Conservation (phyloP, 2,797 vertebrate species). For the Molossus alvarezi region DNA sequence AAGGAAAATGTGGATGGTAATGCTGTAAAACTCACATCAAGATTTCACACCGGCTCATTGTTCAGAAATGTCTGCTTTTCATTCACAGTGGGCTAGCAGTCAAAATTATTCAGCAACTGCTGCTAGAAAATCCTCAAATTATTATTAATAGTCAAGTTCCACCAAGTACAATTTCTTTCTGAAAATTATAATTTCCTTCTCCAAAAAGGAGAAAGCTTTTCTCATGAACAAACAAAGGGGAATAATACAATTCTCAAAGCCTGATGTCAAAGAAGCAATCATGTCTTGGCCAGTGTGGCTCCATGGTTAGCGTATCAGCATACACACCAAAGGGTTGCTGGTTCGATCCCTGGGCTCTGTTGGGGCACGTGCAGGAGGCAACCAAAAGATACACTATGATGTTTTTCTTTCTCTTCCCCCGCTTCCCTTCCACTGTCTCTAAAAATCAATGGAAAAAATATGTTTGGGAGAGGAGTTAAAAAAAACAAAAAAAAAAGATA, state of each 20-base stretch:
- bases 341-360: too few species aligned
- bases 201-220: background rate
- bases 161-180: conserved; percentile 9
- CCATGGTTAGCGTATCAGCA: too few species aligned
- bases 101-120: background rate
- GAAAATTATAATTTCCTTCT: conserved; percentile 58
- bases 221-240: background rate
- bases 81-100: background rate
- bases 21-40: background rate
- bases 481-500: too few species aligned
- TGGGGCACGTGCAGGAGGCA: too few species aligned
- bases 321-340: too few species aligned
- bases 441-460: too few species aligned
- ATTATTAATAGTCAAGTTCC: conserved; percentile 46
- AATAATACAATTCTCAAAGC: background rate
- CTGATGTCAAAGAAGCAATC: background rate
- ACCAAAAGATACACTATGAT: too few species aligned
- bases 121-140: conserved; percentile 45
- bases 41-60: background rate
- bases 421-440: too few species aligned
- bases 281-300: too few species aligned
- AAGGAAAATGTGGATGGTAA: background rate
- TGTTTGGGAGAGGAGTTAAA: too few species aligned
- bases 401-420: too few species aligned
- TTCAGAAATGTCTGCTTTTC: background rate